Percentiles rank a stretch among this genome's conserved stretches.
These are phyloP conservation scores for Ianthella basta DNA, from an alignment of 37 sponge, comb jelly and placozoan species.

Conservation along the genomic window DNA sequence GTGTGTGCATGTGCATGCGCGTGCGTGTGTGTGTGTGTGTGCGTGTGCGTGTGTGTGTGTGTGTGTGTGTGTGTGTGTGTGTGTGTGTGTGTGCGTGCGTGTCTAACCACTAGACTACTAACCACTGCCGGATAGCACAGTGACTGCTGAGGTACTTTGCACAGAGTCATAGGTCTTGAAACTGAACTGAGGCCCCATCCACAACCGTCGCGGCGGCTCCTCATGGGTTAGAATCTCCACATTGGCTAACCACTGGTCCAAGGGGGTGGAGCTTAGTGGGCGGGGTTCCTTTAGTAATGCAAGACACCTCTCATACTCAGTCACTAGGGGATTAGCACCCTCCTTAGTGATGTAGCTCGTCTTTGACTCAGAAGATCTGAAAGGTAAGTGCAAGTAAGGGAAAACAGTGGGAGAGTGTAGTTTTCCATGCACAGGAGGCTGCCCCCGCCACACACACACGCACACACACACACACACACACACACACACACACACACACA, in stretches of 20 bases:
- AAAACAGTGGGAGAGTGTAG: not conserved
- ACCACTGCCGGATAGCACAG: not conserved
- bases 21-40: not conserved
- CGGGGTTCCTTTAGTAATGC: not conserved
- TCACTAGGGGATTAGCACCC: not conserved
- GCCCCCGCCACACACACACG: not conserved
- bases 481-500: constrained; percentile 47
- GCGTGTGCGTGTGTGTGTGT: no score
- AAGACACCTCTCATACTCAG: not conserved
- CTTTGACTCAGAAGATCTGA: not conserved
- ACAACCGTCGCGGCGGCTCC: constrained; percentile 88
- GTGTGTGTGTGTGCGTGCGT: no score
- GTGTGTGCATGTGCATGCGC: not conserved
- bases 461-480: constrained; percentile 41
- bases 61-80: no score
- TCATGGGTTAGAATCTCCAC: constrained; percentile 92
- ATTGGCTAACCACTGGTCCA: constrained; percentile 80
- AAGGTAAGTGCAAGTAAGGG: not conserved
- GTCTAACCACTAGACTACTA: no score
- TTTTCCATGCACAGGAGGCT: not conserved
- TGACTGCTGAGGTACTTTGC: not conserved
- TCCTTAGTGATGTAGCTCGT: not conserved
- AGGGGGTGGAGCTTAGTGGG: not conserved
- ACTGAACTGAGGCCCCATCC: constrained; percentile 99
- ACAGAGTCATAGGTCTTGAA: constrained; percentile 64